Evolutionary conservation across 2,113 vertebrate genomes (phyloP).

Genomic region (Psittacus erithacus): DNA sequence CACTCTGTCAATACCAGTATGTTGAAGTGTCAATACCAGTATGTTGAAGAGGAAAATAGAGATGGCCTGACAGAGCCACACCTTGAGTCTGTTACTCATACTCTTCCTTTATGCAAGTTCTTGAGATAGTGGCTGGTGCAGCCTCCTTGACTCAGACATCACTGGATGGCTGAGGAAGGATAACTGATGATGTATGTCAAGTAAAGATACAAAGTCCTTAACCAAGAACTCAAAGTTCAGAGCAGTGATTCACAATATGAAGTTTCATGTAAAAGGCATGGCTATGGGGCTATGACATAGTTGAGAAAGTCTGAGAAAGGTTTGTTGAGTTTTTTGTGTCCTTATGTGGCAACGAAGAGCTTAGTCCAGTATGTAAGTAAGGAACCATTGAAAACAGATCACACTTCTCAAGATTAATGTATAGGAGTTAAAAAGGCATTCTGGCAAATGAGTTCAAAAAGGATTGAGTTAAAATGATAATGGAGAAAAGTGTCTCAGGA

Average conservation of each 20-base stretch:
- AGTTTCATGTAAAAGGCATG: background rate
- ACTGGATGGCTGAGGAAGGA: background rate
- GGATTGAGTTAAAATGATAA: background rate
- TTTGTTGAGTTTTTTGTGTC: background rate
- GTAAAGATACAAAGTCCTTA: background rate
- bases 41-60: background rate
- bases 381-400: background rate
- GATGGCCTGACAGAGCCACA: background rate
- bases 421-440: background rate
- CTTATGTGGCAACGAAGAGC: background rate
- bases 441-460: background rate
- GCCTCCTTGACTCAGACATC: background rate
- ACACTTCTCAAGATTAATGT: background rate
- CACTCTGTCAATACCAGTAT: background rate
- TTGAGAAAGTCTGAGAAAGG: background rate
- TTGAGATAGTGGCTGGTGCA: background rate
- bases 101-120: background rate
- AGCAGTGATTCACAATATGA: background rate
- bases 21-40: background rate
- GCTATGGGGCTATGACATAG: background rate
- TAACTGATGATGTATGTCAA: background rate
- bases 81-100: background rate
- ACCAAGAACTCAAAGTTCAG: background rate
- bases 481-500: background rate
- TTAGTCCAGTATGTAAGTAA: background rate